Evolutionary conservation across 64 coral and sea anemone genomes (phyloP), one percentile per base, ranked within the genome.

Genomic region (Hydrozoanthus tunicans): DNA sequence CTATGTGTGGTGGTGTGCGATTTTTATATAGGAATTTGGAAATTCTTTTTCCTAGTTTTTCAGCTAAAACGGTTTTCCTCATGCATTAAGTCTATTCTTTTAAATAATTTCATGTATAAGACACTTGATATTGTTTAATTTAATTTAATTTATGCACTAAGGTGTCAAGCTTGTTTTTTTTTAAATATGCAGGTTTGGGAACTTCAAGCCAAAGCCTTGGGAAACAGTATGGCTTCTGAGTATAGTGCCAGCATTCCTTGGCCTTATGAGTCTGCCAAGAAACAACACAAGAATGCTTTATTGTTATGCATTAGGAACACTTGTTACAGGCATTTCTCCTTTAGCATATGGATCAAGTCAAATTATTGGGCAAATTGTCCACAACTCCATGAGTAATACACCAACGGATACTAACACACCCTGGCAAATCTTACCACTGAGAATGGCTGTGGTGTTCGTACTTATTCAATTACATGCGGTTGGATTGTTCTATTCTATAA

Each of bases 391-490:
- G 8, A 91, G 60, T 32, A 78, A 77, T 69, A 80, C 82, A 32
- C 92, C 91, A 58, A 62, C 43, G 15, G 60, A 12, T 43, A 56
- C 10, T 74, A 90, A 53, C 61, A 51, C 70, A 14, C 64, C 81
- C 7, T 93, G 89, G 89, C 91, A 91, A 63, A 70, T 53, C 9
- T 32, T 93, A 27, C 94, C 97, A 6, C 86, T 96, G 23, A 94
- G 93, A 88, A 93, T 96, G 79, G 92, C 97, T 54, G 62, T 84
- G 58, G 84, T 93, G 4, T 94, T 91, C 59, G 89, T 99, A 53
- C n/a, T 96, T 54, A 95, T 96, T 73, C 97, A 99, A 74, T 69
- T 96, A 55, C 97, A 99, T 73, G 78, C 73, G 6, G 81, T 93
- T 53, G 92, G 89, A 7, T 58, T 99, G 7, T 96, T 94, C 43